These are phyloP conservation scores for Acanthis flammea DNA, from an alignment of 2,797 vertebrate genomes.

Conservation along the genomic window DNA sequence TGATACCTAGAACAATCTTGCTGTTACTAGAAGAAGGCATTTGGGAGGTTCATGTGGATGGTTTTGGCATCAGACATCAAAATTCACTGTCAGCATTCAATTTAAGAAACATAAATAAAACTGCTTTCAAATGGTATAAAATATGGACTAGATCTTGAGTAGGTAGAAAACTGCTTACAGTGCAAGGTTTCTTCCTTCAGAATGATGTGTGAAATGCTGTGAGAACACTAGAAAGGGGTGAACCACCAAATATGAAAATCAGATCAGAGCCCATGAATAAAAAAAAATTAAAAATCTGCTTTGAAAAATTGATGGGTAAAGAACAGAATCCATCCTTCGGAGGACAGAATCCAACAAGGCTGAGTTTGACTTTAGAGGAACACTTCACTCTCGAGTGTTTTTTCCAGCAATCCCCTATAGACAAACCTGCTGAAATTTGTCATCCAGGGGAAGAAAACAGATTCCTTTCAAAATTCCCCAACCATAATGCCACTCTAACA, in stretches of 20 bases:
- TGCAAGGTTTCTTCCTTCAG: neutral
- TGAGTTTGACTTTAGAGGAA: neutral
- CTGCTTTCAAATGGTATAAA: neutral
- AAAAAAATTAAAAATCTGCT: neutral
- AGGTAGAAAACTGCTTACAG: neutral
- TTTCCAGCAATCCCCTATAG: neutral
- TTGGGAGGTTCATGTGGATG: neutral
- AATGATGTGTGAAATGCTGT: neutral
- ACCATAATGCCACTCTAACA: neutral
- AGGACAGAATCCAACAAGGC: neutral
- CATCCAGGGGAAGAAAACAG: neutral
- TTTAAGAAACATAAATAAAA: neutral
- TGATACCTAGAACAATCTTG: neutral
- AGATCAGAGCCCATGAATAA: neutral
- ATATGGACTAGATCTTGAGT: neutral
- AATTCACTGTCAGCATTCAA: neutral
- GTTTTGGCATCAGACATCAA: neutral
- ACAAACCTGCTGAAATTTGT: neutral
- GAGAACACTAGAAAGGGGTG: neutral
- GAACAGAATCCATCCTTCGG: neutral
- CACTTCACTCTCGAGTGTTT: neutral
- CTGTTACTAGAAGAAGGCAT: neutral
- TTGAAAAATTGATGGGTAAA: neutral
- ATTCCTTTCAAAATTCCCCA: neutral
- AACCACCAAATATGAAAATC: neutral